Evolutionary conservation across 92 coral and sea anemone species (phyloP).

Genomic region (Phymanthus crucifer): DNA sequence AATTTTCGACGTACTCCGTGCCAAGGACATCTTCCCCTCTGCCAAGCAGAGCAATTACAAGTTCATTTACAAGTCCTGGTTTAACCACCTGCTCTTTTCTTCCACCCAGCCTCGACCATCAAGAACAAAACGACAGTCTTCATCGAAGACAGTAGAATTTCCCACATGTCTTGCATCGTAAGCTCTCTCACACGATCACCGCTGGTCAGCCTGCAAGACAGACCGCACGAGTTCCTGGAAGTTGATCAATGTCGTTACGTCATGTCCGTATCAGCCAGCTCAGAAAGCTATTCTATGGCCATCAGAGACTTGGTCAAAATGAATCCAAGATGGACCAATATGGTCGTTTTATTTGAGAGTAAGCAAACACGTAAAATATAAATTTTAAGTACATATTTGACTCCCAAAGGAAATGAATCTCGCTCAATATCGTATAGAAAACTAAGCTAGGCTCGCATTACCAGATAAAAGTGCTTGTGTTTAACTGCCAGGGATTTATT

Average conservation of each 20-base stretch:
- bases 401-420: too few relatives aligned
- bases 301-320: constrained; percentile 11
- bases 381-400: not conserved
- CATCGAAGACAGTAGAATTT: not conserved
- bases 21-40: too few relatives aligned
- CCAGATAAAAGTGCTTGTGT: too few relatives aligned
- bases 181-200: constrained; percentile 15
- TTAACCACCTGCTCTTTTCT: not conserved
- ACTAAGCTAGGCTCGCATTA: too few relatives aligned
- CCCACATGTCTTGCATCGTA: constrained; percentile 15
- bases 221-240: not conserved
- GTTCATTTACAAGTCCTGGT: too few relatives aligned
- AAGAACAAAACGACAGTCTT: constrained; percentile 12
- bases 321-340: constrained; percentile 16
- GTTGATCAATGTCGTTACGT: constrained; percentile 14
- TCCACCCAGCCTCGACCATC: not conserved
- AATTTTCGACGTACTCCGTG: too few relatives aligned
- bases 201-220: constrained; percentile 17
- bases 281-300: not conserved
- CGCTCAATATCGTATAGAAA: too few relatives aligned
- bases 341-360: constrained; percentile 20
- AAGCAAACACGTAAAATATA: not conserved
- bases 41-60: too few relatives aligned
- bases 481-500: too few relatives aligned
- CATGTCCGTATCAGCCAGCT: constrained; percentile 16